A percentile compares a stretch with the other conserved stretches of the same genome.
phyloP scores from a whole-genome alignment of 2,888 invertebrate species.

The Lumbricus terrestris region DNA sequence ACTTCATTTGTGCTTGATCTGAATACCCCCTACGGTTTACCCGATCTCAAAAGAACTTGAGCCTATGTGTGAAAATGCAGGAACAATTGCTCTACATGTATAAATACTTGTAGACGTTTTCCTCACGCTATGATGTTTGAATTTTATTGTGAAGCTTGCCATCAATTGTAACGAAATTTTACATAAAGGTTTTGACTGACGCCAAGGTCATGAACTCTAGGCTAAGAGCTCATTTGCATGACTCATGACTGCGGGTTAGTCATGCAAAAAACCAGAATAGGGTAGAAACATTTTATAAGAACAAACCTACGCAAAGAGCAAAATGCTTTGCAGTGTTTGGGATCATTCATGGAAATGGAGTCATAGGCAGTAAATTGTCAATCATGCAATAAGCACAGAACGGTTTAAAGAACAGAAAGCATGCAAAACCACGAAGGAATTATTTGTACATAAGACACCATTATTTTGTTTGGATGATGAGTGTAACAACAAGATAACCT shows the following conservation, averaged over 20 bases:
- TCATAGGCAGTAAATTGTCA: not conserved
- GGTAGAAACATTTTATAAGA: too few relatives aligned
- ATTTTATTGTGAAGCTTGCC: not conserved
- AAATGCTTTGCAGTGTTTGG: not conserved
- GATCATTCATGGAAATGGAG: not conserved
- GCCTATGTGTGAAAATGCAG: not conserved
- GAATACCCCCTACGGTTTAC: not conserved
- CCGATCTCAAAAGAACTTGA: not conserved
- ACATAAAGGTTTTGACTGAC: not conserved
- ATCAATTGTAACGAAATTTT: not conserved
- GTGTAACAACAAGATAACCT: not conserved
- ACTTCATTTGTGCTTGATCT: not conserved
- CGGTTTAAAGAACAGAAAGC: not conserved
- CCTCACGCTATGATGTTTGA: not conserved
- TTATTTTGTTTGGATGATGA: not conserved
- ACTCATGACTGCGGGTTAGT: not conserved
- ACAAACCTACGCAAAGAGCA: not conserved
- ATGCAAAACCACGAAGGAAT: not conserved
- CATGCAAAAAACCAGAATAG: not conserved
- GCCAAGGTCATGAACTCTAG: not conserved
- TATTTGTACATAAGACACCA: not conserved
- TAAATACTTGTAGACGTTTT: not conserved
- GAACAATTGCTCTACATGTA: not conserved
- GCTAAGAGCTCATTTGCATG: not conserved
- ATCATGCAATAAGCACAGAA: not conserved